Evolutionary conservation across 2,113 vertebrate species (phyloP), one percentile per base, ranked within the genome.

Genomic region (Tachycineta bicolor): DNA sequence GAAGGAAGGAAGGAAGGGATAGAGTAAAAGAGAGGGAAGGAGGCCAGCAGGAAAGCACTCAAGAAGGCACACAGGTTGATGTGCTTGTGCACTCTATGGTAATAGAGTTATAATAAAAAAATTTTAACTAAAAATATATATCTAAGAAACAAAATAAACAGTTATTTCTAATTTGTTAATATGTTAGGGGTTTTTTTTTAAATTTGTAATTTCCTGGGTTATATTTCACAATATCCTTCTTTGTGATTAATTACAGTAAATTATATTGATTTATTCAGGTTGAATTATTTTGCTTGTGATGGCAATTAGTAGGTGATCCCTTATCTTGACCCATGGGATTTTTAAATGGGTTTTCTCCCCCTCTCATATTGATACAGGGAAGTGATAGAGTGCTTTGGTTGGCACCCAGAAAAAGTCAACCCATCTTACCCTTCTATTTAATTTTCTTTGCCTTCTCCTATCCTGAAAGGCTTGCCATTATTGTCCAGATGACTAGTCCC

Each of bases 1-100:
- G 3, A 6, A 63, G 0, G 55, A 20, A 52, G 7, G 41, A 46
- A 56, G 34, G 29, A 47, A 46, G 6, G 3, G 6, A 63, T 0
- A 55, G 23, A 52, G 6, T 20, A 31, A 62, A 56, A 70, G 13
- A 53, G 22, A 49, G 34, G 19, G 41, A 31, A 43, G 47, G 6
- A 75, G 3, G 11, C 9, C 49, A 23, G 20, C 10, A 78, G 33
- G 6, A 53, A 67, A 7, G 9, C 5, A 58, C 7, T 25, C 5
- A 24, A 28, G 29, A 43, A 33, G 11, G 5, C 6, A 37, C 3
- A 13, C 1, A 58, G 10, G 7, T 11, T 33, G 23, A 4, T 17
- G 24, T 19, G 4, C 52, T 83, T 78, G 6, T 37, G 29, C 2
- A 47, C 5, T 41, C 5, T 14, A 0, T 41, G 20, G 15, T 49